Conservation (phyloP, 2,113 vertebrate genomes). For the Alethe castanea region DNA sequence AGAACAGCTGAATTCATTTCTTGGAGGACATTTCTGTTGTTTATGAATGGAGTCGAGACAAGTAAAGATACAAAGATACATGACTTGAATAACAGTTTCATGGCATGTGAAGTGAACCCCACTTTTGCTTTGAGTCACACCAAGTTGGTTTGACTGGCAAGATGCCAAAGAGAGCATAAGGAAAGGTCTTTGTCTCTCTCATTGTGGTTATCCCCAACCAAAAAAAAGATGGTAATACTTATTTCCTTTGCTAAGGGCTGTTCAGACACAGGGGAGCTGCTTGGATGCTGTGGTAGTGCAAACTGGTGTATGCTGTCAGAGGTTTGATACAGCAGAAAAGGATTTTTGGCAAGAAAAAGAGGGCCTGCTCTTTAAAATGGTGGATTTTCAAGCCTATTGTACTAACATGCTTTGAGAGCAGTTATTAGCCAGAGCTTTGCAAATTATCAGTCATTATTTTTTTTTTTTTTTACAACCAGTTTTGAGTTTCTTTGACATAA, state of each 20-base stretch:
- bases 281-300: neutral
- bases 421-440: constrained; percentile 7
- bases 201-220: neutral
- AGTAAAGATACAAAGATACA: neutral
- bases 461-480: neutral
- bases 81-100: neutral
- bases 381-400: neutral
- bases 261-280: neutral
- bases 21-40: neutral
- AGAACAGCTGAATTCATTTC: neutral
- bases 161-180: neutral
- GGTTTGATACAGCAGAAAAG: neutral
- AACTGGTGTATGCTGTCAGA: neutral
- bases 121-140: neutral
- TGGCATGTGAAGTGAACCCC: neutral
- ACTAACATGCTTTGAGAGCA: neutral
- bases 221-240: neutral
- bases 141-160: neutral
- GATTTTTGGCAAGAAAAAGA: neutral
- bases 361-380: neutral
- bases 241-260: neutral
- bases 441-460: constrained; percentile 12
- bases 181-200: neutral
- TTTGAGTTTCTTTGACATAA: neutral
- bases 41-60: neutral